A percentile compares a stretch with the other conserved stretches of the same genome.
phyloP scores from a whole-genome alignment of 2,888 invertebrate genomes.

The Linyphia triangularis region DNA sequence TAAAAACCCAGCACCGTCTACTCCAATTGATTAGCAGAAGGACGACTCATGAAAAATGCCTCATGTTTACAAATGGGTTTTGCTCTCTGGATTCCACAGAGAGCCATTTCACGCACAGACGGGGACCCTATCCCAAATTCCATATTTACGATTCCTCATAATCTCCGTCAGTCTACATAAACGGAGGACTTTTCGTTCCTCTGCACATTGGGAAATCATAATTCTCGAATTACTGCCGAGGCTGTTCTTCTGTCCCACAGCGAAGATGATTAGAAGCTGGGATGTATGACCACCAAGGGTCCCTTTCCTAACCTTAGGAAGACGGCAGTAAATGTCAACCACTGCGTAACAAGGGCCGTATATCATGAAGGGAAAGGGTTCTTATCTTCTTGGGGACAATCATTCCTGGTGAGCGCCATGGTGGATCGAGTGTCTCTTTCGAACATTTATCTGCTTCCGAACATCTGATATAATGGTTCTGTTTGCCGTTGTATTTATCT shows the following conservation, averaged over 20 bases:
- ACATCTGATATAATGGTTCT: conserved; percentile 1
- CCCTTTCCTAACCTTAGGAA: conserved; percentile 7
- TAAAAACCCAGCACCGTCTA: not conserved
- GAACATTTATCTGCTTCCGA: not conserved
- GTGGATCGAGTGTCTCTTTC: not conserved
- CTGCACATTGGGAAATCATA: conserved; percentile 18
- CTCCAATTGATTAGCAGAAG: not conserved
- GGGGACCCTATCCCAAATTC: not conserved
- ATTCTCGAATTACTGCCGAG: conserved; percentile 11
- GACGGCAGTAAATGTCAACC: conserved; percentile 41
- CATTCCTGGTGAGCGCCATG: not conserved
- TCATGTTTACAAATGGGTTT: conserved; percentile 17
- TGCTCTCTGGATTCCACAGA: too few species aligned
- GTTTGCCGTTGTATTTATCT: not conserved
- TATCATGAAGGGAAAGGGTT: not conserved
- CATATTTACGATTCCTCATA: conserved; percentile 19
- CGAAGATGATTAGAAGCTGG: conserved; percentile 17
- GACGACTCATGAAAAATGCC: not conserved
- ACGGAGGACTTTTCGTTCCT: not conserved
- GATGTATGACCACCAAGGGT: not conserved
- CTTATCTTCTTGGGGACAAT: not conserved
- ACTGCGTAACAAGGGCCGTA: conserved; percentile 25
- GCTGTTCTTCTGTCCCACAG: not conserved
- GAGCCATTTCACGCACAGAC: not conserved
- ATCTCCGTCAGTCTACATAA: conserved; percentile 14